Percentiles rank a stretch among this genome's conserved stretches.
These are phyloP conservation scores for Ophion ellenae DNA, from an alignment of 2,888 invertebrate species.

Conservation along the genomic window DNA sequence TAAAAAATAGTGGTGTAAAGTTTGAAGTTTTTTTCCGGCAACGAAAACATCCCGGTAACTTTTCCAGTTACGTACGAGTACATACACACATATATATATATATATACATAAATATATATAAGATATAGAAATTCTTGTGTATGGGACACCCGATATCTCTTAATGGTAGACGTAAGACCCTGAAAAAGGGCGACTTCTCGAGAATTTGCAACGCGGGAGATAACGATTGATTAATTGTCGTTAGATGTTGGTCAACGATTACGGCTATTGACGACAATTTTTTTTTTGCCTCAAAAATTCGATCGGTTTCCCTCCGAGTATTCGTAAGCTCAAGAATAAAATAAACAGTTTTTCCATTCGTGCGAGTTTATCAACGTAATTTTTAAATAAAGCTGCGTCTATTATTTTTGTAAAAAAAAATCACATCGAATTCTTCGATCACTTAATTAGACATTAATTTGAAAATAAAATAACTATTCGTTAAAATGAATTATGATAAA, in stretches of 20 bases:
- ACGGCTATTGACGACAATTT: background rate
- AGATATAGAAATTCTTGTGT: conserved; percentile 78
- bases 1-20: conserved; percentile 40
- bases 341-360: background rate
- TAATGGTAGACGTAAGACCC: conserved; percentile 64
- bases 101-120: conserved; percentile 62
- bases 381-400: background rate
- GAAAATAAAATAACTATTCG: background rate
- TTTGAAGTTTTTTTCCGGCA: conserved; percentile 77
- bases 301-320: too few species aligned
- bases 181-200: conserved; percentile 72
- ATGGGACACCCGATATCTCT: conserved; percentile 80
- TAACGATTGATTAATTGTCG: background rate
- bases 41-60: conserved; percentile 78
- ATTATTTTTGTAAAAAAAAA: background rate
- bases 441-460: background rate
- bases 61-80: conserved; percentile 70
- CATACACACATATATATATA: conserved; percentile 64
- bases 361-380: background rate
- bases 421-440: background rate
- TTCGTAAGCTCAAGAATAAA: background rate
- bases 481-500: background rate
- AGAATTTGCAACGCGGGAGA: conserved; percentile 75
- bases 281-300: too few species aligned
- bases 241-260: background rate